Conservation (phyloP, 1,140 invertebrate species). For the Agraylea sexmaculata region DNA sequence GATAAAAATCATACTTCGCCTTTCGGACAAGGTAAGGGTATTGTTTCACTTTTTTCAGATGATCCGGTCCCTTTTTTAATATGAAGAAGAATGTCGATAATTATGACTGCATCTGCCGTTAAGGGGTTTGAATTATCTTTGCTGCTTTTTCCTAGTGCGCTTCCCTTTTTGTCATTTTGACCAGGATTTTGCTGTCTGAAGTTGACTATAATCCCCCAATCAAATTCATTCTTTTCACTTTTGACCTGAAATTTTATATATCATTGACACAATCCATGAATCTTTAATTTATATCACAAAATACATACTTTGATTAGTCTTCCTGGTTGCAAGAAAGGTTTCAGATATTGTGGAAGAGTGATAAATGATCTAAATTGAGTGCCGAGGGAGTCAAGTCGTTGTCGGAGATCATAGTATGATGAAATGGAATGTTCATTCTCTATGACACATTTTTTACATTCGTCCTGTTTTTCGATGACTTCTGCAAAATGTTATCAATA, state of each 20-base stretch:
- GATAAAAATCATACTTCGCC: conserved; percentile 36
- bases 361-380: conserved; percentile 67
- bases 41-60: conserved; percentile 42
- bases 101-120: conserved; percentile 47
- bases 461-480: conserved; percentile 56
- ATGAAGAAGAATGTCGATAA: conserved; percentile 76
- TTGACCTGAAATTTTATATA: conserved; percentile 52
- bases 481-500: too few species aligned
- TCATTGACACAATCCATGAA: conserved; percentile 9
- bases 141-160: conserved; percentile 32
- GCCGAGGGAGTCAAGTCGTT: conserved; percentile 65
- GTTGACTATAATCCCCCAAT: conserved; percentile 93
- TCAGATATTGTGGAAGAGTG: conserved; percentile 75
- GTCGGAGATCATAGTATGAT: conserved; percentile 73
- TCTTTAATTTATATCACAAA: conserved; percentile 36
- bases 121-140: conserved; percentile 44
- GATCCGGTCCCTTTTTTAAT: conserved; percentile 44
- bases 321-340: conserved; percentile 91
- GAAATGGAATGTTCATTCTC: conserved; percentile 67
- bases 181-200: conserved; percentile 62
- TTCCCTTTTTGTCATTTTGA: conserved; percentile 26
- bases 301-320: conserved; percentile 71
- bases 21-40: conserved; percentile 51
- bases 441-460: conserved; percentile 52
- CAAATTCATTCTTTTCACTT: conserved; percentile 77